These are phyloP conservation scores for Montipora sp. DNA, from an alignment of 64 coral and sea anemone species.

Conservation along the genomic window DNA sequence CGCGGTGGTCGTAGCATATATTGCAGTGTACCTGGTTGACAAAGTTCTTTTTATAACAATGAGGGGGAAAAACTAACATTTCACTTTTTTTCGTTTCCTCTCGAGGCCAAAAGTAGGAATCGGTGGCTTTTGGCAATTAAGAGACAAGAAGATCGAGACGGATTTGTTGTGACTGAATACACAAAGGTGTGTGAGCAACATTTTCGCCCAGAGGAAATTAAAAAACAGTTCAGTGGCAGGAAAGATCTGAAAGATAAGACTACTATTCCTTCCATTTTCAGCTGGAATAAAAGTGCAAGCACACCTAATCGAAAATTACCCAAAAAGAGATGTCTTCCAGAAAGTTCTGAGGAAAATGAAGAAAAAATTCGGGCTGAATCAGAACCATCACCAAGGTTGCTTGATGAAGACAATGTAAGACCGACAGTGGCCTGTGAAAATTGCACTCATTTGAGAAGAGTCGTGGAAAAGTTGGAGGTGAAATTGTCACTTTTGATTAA, in stretches of 20 bases:
- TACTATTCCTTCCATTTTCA: not conserved
- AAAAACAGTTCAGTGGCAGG: not conserved
- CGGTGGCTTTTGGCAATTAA: conserved; percentile 46
- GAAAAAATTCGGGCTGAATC: too few relatives aligned
- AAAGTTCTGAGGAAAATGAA: not conserved
- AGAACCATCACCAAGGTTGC: too few relatives aligned
- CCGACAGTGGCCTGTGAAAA: too few relatives aligned
- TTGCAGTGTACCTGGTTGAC: conserved; percentile 46
- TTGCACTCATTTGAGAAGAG: too few relatives aligned
- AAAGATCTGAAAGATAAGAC: too few relatives aligned
- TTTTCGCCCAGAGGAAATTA: conserved; percentile 49
- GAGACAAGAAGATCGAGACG: conserved; percentile 1
- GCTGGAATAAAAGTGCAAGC: not conserved
- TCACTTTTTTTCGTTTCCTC: not conserved
- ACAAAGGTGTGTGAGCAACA: conserved; percentile 5
- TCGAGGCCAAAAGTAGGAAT: not conserved
- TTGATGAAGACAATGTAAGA: too few relatives aligned
- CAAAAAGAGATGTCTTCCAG: conserved; percentile 41
- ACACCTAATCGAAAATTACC: conserved; percentile 15
- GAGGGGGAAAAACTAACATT: not conserved
- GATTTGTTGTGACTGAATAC: conserved; percentile 28
- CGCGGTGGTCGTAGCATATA: conserved; percentile 17
- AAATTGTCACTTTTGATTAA: too few relatives aligned
- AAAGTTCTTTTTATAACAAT: conserved; percentile 5
- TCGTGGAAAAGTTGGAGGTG: too few relatives aligned